These are phyloP conservation scores for Itoplectis maculator DNA, from an alignment of 2,888 invertebrate species.

Conservation along the genomic window DNA sequence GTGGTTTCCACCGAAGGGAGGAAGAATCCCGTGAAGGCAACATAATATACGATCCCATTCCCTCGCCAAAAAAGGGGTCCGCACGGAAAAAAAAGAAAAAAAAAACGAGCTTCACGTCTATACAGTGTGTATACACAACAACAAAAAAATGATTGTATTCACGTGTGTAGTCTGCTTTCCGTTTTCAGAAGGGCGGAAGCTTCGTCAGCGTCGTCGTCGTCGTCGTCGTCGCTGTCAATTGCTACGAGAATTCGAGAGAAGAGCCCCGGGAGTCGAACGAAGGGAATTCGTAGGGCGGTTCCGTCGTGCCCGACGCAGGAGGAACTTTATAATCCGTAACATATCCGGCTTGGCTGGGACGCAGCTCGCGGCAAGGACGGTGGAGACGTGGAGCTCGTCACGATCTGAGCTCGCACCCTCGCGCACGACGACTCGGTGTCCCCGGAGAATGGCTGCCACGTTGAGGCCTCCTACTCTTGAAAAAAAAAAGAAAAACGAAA, in stretches of 20 bases:
- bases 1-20: conserved; percentile 50
- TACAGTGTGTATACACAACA: neutral
- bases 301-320: conserved; percentile 37
- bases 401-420: conserved; percentile 14
- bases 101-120: neutral
- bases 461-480: conserved; percentile 7
- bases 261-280: conserved; percentile 12
- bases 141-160: conserved; percentile 74
- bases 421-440: neutral
- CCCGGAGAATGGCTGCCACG: conserved; percentile 22
- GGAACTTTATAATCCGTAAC: conserved; percentile 79
- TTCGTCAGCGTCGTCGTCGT: conserved; percentile 48
- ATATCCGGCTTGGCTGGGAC: conserved; percentile 74
- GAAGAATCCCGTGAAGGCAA: conserved; percentile 56
- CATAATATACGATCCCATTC: conserved; percentile 71
- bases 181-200: conserved; percentile 31
- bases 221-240: conserved; percentile 53
- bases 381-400: conserved; percentile 1
- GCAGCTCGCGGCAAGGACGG: conserved; percentile 23
- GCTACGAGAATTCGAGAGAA: conserved; percentile 23
- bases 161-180: conserved; percentile 66
- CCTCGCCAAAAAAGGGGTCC: conserved; percentile 12
- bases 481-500: no score
- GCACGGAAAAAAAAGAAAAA: conserved; percentile 10
- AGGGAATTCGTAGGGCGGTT: conserved; percentile 58